These are phyloP conservation scores for Periophthalmodon schlosseri DNA, from an alignment of 2,113 vertebrate genomes.

Conservation along the genomic window DNA sequence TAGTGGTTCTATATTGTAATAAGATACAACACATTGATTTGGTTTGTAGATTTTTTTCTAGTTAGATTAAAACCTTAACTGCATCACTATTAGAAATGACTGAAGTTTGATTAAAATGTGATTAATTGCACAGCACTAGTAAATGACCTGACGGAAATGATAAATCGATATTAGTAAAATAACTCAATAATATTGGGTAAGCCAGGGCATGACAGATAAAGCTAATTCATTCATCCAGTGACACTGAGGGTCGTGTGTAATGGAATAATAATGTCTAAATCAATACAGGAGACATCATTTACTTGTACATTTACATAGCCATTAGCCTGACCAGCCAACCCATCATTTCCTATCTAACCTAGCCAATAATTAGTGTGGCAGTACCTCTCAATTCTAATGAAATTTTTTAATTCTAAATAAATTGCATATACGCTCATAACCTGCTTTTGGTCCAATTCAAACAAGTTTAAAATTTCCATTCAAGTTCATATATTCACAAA, in stretches of 20 bases:
- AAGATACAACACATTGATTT: background rate
- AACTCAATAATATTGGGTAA: too few species aligned
- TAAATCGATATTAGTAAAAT: too few species aligned
- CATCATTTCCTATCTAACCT: background rate
- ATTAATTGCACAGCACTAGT: background rate
- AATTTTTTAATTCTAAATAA: background rate
- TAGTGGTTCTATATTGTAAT: background rate
- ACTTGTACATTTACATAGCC: background rate
- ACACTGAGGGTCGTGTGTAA: background rate
- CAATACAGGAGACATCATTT: background rate
- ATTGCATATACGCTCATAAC: too few species aligned
- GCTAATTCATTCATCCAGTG: background rate
- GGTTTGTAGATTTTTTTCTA: background rate
- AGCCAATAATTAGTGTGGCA: background rate
- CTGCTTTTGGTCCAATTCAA: too few species aligned
- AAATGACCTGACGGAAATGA: background rate
- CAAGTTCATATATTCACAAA: too few species aligned
- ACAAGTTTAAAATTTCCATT: too few species aligned
- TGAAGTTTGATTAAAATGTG: background rate
- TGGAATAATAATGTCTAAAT: conserved; percentile 6
- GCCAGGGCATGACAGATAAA: background rate
- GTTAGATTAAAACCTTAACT: background rate
- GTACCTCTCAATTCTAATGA: background rate
- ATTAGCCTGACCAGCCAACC: background rate
- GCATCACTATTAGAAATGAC: background rate